A percentile compares a stretch with the other conserved stretches of the same genome.
Evolutionary conservation across 2,113 vertebrate species (phyloP).

Genomic region (Trochalopteron elliotii): DNA sequence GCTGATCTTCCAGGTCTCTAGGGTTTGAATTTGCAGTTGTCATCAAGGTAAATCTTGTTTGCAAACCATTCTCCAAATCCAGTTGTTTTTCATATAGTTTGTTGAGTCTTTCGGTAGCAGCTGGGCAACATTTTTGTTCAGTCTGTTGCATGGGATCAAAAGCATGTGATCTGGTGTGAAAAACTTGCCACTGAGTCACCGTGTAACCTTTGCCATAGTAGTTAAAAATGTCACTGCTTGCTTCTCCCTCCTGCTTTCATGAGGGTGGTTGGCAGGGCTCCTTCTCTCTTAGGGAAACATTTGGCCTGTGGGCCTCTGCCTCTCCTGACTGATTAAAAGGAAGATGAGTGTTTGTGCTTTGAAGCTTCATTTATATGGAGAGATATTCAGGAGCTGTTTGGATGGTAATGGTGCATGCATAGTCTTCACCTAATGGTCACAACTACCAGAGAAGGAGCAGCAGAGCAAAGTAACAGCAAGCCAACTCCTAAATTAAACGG

Average conservation of each 20-base stretch:
- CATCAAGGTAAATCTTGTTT: background rate
- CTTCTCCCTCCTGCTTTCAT: background rate
- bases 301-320: background rate
- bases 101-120: background rate
- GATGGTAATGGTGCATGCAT: background rate
- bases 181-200: background rate
- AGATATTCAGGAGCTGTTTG: background rate
- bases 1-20: background rate
- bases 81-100: background rate
- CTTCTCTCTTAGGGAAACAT: background rate
- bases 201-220: background rate
- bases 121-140: background rate
- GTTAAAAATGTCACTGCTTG: background rate
- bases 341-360: background rate
- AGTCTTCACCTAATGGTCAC: background rate
- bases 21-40: background rate
- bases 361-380: background rate
- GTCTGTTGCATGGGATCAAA: background rate
- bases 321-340: background rate
- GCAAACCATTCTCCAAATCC: background rate
- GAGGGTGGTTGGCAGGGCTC: background rate
- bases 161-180: background rate
- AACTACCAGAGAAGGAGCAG: background rate
- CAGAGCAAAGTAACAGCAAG: background rate
- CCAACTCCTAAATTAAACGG: background rate